Evolutionary conservation across 2,888 invertebrate genomes (phyloP), one percentile per base, ranked within the genome.

Genomic region (Aspidiotus rigidus): DNA sequence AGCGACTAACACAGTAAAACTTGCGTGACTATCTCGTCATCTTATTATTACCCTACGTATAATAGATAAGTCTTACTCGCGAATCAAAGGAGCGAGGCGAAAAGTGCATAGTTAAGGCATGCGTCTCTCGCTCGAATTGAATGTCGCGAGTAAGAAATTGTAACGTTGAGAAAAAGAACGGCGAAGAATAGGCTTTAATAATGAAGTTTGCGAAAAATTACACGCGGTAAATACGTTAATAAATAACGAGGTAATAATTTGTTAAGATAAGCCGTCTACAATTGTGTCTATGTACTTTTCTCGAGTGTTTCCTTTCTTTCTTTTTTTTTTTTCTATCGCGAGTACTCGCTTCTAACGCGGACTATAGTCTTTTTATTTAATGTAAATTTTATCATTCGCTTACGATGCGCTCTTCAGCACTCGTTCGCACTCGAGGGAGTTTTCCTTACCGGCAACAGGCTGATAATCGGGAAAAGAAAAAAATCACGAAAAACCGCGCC

Each of bases 201-300:
- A 49, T 49, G n/a, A 49, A 13, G 49, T n/a, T 49, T 49, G 10
- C 11, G 10, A 49, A n/a, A 49, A 49, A 49, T 49, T 49, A 49
- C 49, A 49, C 11, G 28, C 28, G n/a, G 49, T 49, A 49, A 49
- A 49, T 13, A 3, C 49, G 49, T 49, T 49, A 49, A 49, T 49
- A 49, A 49, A 49, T 49, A 49, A 49, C 49, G n/a, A 11, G 49
- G 49, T n/a, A 49, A 49, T 49, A 49, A 49, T 13, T n/a, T 49
- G 49, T 49, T 49, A n/a, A 49, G 49, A 49, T 49, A 49, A 49
- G 49, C 49, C 49, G 49, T 13, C 11, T n/a, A 49, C 49, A 49
- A n/a, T 49, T 49, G 49, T 28, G 28, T 28, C 28, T 28, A 28
- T 28, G 28, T 49, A 49, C 49, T n/a, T 49, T 49, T 49, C 49